phyloP scores from a whole-genome alignment of 2,113 vertebrate genomes.

The Brachyistius frenatus region DNA sequence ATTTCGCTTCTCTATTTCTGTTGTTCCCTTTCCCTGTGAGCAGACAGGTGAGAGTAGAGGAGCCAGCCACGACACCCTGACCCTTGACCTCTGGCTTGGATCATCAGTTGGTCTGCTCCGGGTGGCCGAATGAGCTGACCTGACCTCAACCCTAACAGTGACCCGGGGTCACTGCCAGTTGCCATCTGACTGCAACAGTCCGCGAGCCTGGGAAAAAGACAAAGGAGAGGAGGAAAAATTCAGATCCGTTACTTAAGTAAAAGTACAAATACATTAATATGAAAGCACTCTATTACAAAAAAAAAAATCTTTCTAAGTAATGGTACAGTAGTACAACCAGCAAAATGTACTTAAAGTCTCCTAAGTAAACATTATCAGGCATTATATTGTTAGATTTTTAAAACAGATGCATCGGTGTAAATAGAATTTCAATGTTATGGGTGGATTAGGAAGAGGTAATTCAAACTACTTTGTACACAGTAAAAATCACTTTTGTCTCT shows the following conservation, averaged over 20 bases:
- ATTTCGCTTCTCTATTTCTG: constrained; percentile 44
- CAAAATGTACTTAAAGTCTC: neutral
- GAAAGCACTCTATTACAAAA: neutral
- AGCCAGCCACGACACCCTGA: constrained; percentile 22
- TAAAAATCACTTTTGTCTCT: neutral
- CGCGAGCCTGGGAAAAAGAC: constrained; percentile 50
- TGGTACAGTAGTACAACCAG: neutral
- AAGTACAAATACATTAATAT: neutral
- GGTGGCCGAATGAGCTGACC: constrained; percentile 61
- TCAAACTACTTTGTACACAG: neutral
- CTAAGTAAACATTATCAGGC: neutral
- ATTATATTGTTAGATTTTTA: neutral
- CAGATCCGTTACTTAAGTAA: neutral
- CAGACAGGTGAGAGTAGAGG: constrained; percentile 72
- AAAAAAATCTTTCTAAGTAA: neutral
- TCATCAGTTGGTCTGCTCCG: constrained; percentile 64
- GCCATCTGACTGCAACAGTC: constrained; percentile 46
- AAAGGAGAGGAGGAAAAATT: neutral
- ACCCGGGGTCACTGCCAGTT: constrained; percentile 69
- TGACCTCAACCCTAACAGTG: constrained; percentile 63
- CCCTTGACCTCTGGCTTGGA: constrained; percentile 65
- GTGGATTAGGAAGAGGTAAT: neutral
- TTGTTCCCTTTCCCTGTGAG: constrained; percentile 34
- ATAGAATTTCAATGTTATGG: neutral
- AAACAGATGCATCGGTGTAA: neutral